Evolutionary conservation across 2,888 invertebrate species (phyloP).

Genomic region (Nomada ruficornis): DNA sequence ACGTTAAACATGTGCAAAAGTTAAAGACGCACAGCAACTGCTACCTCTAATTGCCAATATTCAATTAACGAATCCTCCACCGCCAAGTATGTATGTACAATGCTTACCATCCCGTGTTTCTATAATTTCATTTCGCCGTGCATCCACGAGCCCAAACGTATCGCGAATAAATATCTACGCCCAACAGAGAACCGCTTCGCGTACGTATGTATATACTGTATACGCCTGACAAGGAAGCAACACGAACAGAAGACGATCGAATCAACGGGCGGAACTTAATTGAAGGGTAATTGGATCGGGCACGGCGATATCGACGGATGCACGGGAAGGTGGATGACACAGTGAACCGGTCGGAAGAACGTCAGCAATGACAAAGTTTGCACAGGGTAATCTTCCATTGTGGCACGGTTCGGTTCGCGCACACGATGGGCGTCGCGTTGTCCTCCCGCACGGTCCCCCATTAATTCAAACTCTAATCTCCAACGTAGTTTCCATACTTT

Average conservation of each 20-base stretch:
- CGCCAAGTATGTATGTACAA: too few relatives aligned
- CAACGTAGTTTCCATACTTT: conserved; percentile 67
- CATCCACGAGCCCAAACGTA: not conserved
- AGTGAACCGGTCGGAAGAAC: conserved; percentile 19
- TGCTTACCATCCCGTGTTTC: too few relatives aligned
- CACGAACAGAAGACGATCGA: conserved; percentile 40
- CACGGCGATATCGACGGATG: conserved; percentile 31
- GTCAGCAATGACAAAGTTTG: conserved; percentile 59
- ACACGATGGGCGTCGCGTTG: conserved; percentile 56
- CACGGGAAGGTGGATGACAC: conserved; percentile 29
- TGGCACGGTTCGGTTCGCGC: conserved; percentile 66
- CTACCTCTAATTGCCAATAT: too few relatives aligned
- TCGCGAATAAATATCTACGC: conserved; percentile 32
- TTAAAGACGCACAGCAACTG: too few relatives aligned
- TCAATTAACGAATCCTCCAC: too few relatives aligned
- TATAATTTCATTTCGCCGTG: too few relatives aligned
- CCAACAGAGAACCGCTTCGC: not conserved
- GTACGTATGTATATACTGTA: not conserved
- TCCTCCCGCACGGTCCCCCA: conserved; percentile 35
- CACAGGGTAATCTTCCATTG: conserved; percentile 42
- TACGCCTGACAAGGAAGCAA: conserved; percentile 31
- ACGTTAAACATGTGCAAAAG: too few relatives aligned
- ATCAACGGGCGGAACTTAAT: conserved; percentile 54
- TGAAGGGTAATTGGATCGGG: conserved; percentile 55
- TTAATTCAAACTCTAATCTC: conserved; percentile 62